Conservation (phyloP, 2,797 vertebrate genomes). For the Euthynnus affinis region DNA sequence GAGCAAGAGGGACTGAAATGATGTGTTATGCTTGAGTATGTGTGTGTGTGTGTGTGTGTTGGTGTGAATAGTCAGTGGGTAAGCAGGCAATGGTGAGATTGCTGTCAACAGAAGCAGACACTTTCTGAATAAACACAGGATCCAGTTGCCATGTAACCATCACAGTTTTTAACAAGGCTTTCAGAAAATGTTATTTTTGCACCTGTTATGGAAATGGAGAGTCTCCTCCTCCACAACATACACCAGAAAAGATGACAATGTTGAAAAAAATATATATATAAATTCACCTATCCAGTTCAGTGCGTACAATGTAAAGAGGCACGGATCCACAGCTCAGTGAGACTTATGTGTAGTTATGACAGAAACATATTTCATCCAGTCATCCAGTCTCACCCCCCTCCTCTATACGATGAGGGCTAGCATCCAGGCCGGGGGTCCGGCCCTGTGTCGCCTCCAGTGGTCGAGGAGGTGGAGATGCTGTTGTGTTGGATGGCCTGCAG, state of each 20-base stretch:
- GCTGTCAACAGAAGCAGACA: conserved; percentile 45
- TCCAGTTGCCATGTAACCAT: conserved; percentile 61
- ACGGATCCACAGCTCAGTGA: conserved; percentile 35
- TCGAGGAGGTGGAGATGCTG: conserved; percentile 95
- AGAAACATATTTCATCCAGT: conserved; percentile 29
- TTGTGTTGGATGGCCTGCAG: conserved; percentile 96
- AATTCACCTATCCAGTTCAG: conserved; percentile 46
- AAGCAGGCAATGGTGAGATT: conserved; percentile 45
- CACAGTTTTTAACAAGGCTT: conserved; percentile 65
- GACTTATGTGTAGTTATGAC: conserved; percentile 23
- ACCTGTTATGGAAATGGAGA: conserved; percentile 37
- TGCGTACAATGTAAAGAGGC: conserved; percentile 19
- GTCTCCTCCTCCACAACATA: conserved; percentile 18
- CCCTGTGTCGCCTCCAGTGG: conserved; percentile 86
- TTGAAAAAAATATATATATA: conserved; percentile 14
- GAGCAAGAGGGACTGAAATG: conserved; percentile 46
- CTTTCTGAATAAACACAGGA: conserved; percentile 52
- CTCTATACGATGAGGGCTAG: conserved; percentile 81
- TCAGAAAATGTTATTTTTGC: conserved; percentile 37
- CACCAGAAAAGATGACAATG: conserved; percentile 22
- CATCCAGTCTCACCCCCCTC: conserved; percentile 11
- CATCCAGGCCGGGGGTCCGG: conserved; percentile 87
- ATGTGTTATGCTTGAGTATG: conserved; percentile 25
- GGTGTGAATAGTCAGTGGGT: conserved; percentile 30
- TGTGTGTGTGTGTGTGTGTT: conserved; percentile 6